Conservation (phyloP, 2,797 vertebrate species). For the Gallinago nigripennis region DNA sequence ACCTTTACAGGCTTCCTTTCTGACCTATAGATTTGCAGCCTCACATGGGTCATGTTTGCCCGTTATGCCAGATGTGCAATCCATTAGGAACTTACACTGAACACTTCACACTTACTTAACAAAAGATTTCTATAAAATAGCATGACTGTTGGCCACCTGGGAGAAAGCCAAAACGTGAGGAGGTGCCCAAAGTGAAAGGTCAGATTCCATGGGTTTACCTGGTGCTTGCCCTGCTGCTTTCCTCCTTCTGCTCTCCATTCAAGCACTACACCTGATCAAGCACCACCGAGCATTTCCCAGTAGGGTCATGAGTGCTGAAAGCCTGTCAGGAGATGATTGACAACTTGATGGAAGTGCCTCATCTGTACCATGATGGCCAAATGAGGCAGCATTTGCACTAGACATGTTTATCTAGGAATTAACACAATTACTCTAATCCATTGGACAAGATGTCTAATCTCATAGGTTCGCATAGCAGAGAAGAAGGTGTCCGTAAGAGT, state of each 20-base stretch:
- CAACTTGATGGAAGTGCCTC: conserved; percentile 51
- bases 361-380: conserved; percentile 42
- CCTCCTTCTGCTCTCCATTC: not conserved
- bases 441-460: conserved; percentile 69
- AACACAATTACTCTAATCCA: conserved; percentile 66
- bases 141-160: not conserved
- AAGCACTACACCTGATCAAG: conserved; percentile 52
- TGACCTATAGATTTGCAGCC: not conserved
- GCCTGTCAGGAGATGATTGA: conserved; percentile 49
- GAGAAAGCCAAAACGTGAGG: not conserved
- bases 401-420: conserved; percentile 48
- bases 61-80: not conserved
- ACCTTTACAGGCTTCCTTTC: not conserved
- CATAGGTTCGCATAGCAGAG: conserved; percentile 48
- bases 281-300: conserved; percentile 15
- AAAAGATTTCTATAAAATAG: conserved; percentile 3
- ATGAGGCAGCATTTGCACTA: conserved; percentile 56
- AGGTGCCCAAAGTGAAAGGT: not conserved
- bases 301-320: conserved; percentile 30
- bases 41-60: fast-evolving
- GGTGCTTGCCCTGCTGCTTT: not conserved
- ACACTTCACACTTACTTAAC: not conserved
- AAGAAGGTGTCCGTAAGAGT: conserved; percentile 36
- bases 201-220: not conserved
- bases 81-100: not conserved